Evolutionary conservation across 1,140 invertebrate species (phyloP), one percentile per base, ranked within the genome.

Genomic region (Leptinotarsa texana): DNA sequence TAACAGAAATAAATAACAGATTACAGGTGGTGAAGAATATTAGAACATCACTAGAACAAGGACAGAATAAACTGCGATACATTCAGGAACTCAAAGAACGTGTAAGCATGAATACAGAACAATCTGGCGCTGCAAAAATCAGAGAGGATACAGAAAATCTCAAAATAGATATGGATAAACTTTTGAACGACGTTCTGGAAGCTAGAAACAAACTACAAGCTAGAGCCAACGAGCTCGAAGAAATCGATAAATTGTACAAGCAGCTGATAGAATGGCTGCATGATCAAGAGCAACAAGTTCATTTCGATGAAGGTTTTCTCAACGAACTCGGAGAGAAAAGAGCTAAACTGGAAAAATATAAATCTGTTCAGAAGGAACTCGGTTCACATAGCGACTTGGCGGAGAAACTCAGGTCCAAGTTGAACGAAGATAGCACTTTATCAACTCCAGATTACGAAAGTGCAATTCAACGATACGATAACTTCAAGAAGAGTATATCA

Each of bases 241-340:
- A 96, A 81, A 89, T 95, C 68, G 91, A 91, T 63, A 96, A 96
- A 86, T 88, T 92, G 42, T 91, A 94, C 77, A 93, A 93, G 83
- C 86, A 94, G 24, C 87, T 95, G 13, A 85, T 90, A 1, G 94
- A 96, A 81, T 96, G 95, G 94, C 86, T 97, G 27, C 91, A 95
- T 74, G 95, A 97, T 80, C 90, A 94, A 68, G 92, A 95, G 80
- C 89, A 91, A n/a, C 95, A 95, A 85, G 89, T 95, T 3, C 90
- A 92, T 80, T 88, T 91, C 17, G 90, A 91, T 66, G 91, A 93
- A 76, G 89, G 89, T 24, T 90, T 90, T 62, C 87, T 93, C 13
- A 94, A 94, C 80, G 96, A 98, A 84, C 86, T 97, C 13, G 93
- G 93, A 74, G 96, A 98, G 81, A 98, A 97, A 86, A 93, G 94